These are phyloP conservation scores for Iphiclides podalirius DNA, from an alignment of 2,888 invertebrate genomes.

Conservation along the genomic window DNA sequence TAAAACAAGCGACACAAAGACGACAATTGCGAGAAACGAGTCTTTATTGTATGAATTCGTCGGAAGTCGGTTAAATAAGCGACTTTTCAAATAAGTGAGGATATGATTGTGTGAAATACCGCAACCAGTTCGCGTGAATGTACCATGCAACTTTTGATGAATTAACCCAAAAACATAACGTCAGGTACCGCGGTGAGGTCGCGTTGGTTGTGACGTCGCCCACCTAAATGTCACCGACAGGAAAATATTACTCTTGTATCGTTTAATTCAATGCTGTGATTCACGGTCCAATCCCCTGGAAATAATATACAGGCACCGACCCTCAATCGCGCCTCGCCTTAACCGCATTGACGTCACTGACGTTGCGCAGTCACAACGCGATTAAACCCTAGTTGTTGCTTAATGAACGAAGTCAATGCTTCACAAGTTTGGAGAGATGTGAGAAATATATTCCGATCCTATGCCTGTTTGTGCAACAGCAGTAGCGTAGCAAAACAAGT, in stretches of 20 bases:
- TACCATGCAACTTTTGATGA: no score
- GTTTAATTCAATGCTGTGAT: neutral
- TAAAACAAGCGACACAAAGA: neutral
- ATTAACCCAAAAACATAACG: no score
- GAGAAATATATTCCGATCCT: no score
- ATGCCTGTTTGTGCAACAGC: no score
- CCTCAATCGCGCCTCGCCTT: neutral
- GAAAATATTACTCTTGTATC: no score
- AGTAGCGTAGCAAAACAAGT: no score
- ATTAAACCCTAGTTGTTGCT: neutral
- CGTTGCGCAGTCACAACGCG: neutral
- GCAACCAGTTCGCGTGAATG: neutral
- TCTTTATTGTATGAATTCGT: neutral
- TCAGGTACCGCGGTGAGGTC: no score
- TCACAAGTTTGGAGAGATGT: no score
- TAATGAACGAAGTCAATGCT: neutral
- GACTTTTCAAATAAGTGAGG: neutral
- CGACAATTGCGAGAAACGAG: neutral
- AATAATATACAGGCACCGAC: neutral
- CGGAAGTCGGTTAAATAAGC: neutral
- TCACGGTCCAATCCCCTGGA: neutral
- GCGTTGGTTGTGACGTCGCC: no score
- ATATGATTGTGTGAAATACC: neutral
- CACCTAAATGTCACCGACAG: no score
- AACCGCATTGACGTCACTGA: slow-evolving; percentile 13